These are phyloP conservation scores for Falco novaeseelandiae DNA, from an alignment of 2,797 vertebrate species.

Conservation along the genomic window DNA sequence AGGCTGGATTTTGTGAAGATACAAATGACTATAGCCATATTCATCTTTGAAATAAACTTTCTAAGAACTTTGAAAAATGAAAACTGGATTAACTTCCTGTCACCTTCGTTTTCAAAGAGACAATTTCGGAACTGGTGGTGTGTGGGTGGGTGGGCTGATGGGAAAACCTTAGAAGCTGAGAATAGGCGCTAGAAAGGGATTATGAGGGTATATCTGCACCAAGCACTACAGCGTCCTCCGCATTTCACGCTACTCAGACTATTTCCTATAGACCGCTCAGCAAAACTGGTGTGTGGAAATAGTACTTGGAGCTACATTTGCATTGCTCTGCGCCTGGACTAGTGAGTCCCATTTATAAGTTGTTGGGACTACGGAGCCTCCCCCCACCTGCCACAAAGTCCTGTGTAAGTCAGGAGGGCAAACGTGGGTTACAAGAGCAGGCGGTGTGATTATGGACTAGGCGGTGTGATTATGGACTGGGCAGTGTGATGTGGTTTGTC, in stretches of 20 bases:
- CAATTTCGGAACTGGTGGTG: background rate
- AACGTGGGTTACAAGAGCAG: background rate
- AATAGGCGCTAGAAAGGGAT: background rate
- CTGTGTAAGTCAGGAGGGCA: background rate
- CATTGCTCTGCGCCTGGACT: background rate
- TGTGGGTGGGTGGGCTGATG: background rate
- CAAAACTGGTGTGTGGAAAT: background rate
- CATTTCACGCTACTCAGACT: background rate
- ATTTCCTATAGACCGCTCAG: background rate
- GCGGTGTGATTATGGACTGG: background rate
- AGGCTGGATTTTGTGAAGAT: background rate
- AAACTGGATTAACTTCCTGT: background rate
- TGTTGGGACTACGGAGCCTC: background rate
- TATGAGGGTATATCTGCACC: background rate
- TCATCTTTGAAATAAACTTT: background rate
- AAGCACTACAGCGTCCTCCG: fast-evolving
- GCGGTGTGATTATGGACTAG: too few relatives aligned
- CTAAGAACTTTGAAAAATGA: background rate
- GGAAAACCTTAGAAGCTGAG: background rate
- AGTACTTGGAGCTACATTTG: background rate
- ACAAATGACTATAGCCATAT: background rate
- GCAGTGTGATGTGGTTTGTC: background rate
- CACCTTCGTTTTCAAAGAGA: background rate
- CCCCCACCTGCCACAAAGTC: background rate
- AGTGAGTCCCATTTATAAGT: background rate